A percentile compares a stretch with the other conserved stretches of the same genome.
These are phyloP conservation scores for Momotus momota DNA, from an alignment of 2,797 vertebrate species.

Conservation along the genomic window DNA sequence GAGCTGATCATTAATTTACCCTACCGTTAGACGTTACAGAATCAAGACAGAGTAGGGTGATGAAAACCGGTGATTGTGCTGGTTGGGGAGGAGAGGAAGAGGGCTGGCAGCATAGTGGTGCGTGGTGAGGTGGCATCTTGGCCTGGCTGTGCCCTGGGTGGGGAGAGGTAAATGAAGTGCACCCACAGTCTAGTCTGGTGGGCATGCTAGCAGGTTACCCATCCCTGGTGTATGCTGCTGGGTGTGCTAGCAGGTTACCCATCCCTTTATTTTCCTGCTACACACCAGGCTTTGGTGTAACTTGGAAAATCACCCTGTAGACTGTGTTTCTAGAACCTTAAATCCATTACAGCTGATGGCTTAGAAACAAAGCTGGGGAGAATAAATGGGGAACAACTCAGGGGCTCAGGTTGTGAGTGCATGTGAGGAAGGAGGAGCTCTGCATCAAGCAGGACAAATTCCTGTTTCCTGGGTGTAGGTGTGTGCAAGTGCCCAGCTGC, in stretches of 20 bases:
- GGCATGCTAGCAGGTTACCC: no score
- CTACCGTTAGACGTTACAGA: neutral
- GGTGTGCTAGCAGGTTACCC: neutral
- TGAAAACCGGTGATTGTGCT: neutral
- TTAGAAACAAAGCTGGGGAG: neutral
- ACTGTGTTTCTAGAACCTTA: neutral
- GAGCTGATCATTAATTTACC: neutral
- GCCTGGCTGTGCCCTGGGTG: neutral
- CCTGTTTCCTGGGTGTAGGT: neutral
- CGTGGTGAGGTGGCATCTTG: accelerated
- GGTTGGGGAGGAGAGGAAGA: neutral
- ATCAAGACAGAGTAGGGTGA: neutral
- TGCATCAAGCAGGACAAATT: neutral
- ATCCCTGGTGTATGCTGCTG: no score
- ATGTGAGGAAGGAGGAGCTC: neutral
- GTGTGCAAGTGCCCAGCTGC: neutral
- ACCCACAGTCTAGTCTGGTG: accelerated
- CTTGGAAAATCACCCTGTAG: neutral
- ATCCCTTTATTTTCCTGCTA: neutral
- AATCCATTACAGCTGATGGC: neutral
- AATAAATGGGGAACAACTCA: neutral
- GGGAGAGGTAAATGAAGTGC: neutral
- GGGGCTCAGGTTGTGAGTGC: neutral
- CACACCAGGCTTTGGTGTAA: neutral
- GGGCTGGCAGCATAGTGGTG: neutral